Evolutionary conservation across 2,888 invertebrate species (phyloP).

Genomic region (Erebia epiphron): DNA sequence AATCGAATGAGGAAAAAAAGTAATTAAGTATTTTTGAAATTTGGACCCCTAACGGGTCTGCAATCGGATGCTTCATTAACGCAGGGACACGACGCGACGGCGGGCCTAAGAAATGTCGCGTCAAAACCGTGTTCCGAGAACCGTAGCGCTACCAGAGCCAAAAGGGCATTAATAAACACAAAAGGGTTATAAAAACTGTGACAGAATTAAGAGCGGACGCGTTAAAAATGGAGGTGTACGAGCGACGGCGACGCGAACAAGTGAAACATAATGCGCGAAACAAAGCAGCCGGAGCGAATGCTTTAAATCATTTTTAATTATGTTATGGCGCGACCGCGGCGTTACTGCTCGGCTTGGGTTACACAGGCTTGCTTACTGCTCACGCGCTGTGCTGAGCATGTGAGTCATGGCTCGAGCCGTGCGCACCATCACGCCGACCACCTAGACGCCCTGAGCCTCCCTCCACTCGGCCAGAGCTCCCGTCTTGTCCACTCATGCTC

Average conservation of each 20-base stretch:
- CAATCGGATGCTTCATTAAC: conserved; percentile 80
- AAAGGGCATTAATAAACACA: conserved; percentile 80
- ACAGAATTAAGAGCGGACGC: conserved; percentile 81
- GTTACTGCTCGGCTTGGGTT: conserved; percentile 66
- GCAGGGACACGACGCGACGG: conserved; percentile 57
- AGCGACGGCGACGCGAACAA: conserved; percentile 77
- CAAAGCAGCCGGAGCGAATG: conserved; percentile 83
- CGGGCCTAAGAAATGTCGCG: conserved; percentile 77
- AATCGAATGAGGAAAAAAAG: conserved; percentile 13
- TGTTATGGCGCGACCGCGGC: conserved; percentile 76
- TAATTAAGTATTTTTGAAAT: conserved; percentile 35
- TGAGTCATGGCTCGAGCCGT: conserved; percentile 40
- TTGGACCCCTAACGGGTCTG: conserved; percentile 56
- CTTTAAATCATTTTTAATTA: conserved; percentile 84
- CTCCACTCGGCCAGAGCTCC: conserved; percentile 16
- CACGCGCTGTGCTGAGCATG: conserved; percentile 33
- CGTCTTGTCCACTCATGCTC: conserved; percentile 28
- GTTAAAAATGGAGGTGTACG: conserved; percentile 73
- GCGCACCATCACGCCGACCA: conserved; percentile 32
- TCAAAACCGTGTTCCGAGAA: conserved; percentile 79
- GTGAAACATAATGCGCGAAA: conserved; percentile 83
- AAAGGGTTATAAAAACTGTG: conserved; percentile 82
- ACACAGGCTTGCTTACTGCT: conserved; percentile 45
- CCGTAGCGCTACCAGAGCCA: conserved; percentile 79
- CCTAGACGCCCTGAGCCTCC: conserved; percentile 27